phyloP scores from a whole-genome alignment of 2,888 invertebrate species.

The Brachylomia viminalis region DNA sequence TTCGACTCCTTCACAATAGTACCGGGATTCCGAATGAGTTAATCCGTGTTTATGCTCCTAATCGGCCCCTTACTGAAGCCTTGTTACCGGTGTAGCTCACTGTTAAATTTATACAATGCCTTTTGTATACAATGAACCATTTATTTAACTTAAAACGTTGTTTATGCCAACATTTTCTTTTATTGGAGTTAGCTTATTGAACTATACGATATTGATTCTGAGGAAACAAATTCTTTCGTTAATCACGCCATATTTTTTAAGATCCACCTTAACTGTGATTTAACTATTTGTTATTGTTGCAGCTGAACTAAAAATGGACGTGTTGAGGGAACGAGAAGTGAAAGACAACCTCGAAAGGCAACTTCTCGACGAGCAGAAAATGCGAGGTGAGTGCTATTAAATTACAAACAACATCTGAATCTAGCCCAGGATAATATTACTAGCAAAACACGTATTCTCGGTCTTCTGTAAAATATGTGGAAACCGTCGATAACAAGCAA shows the following conservation, averaged over 20 bases:
- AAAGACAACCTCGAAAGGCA: constrained; percentile 98
- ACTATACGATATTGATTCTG: constrained; percentile 60
- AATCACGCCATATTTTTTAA: not conserved
- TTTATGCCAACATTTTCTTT: constrained; percentile 78
- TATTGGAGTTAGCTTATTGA: constrained; percentile 72
- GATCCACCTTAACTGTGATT: not conserved
- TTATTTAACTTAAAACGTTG: constrained; percentile 81
- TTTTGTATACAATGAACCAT: constrained; percentile 84
- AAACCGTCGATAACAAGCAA: constrained; percentile 52
- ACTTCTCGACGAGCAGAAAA: constrained; percentile 97
- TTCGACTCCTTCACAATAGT: constrained; percentile 90
- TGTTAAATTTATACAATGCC: constrained; percentile 89
- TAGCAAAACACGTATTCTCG: constrained; percentile 4
- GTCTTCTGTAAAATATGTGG: constrained; percentile 32
- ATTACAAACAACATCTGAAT: constrained; percentile 45
- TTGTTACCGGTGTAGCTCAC: constrained; percentile 88
- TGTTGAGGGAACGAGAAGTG: constrained; percentile 97
- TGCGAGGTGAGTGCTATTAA: constrained; percentile 94
- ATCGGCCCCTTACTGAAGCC: constrained; percentile 88
- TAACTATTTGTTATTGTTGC: constrained; percentile 84
- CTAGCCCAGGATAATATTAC: constrained; percentile 21
- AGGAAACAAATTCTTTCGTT: constrained; percentile 32
- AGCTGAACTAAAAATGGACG: constrained; percentile 99
- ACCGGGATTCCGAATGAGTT: constrained; percentile 90
- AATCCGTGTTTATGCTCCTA: constrained; percentile 90